Base-by-base conservation (phyloP, 2,888 invertebrate species). In the Matsumyia berberina region DNA sequence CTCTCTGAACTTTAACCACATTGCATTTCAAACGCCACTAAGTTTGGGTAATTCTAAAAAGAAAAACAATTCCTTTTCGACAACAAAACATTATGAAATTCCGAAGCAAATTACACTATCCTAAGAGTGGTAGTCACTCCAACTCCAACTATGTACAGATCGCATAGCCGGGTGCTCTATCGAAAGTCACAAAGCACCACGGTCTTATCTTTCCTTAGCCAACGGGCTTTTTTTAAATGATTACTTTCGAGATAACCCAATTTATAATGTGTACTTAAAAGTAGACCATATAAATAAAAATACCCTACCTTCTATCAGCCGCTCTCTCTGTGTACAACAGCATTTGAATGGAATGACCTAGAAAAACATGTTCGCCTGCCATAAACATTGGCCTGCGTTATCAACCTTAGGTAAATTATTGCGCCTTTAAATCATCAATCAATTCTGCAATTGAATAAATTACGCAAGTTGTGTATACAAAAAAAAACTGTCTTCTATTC, bases 371-470 rank as follows among this genome's bases (percentile, higher is more conserved):
- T 55, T 66, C 31, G 64, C 5, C 12, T 66, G 15, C 31, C 31
- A 42, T 42, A 60, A 60, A 60, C 24, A 29, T 42, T 39, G 12
- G 12, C 0, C 31, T 5, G 19, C 33, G 53, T 33, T 49, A 60
- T 60, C 60, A 44, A 44, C 37, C 42, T 42, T 29, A 29, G 39
- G 42, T 46, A 46, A 46, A 62, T 62, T 46, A 62, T 24, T 35
- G 44, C 44, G 46, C 62, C 44, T 44, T 44, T 42, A 62, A 62
- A 35, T 62, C 62, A 46, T 62, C 62, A 62, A 62, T 46, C 62
- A 33, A 46, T 62, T 33, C 12, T 33, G 46, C 39, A 58, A 58
- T 12, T 62, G 46, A 24, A 62, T 62, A 7, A 46, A 62, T 44
- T 51, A 51, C 11, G 4, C 4, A 24, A n/a, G n/a, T 24, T n/a